Base-by-base conservation (phyloP, 37 sponge, comb jelly and placozoan species). In the Halisarca cf. caerulea region DNA sequence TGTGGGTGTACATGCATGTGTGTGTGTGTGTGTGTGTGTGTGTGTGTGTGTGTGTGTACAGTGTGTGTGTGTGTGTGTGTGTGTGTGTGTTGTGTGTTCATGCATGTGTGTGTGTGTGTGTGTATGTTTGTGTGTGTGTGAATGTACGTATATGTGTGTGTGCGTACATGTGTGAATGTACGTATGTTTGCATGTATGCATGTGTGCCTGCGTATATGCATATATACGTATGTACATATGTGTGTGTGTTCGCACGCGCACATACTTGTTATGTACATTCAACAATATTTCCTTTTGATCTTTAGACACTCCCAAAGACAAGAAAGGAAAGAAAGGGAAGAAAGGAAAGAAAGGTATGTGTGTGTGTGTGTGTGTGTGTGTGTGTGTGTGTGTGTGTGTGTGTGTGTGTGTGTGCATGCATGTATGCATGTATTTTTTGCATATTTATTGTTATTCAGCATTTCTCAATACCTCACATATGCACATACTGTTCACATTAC, bases 301-400 rank as follows among this genome's bases (percentile, higher is more conserved):
- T 66, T 18, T 11, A 74, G 77, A 74, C 41, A n/a, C 36, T 1
- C 24, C 77, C 2, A 74, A 74, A 14, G 77, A 41, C 23, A 74
- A 74, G 9, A 74, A 74, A 25, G 77, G 45, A 20, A 39, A 38
- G 25, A 74, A 74, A 40, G 77, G 77, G 43, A 74, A 74, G 45
- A 74, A 74, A 74, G 77, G 77, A 0, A 74, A 74, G 45, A 39
- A 41, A 74, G 77, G 77, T 44, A 15, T 2, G 37, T 28, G 71
- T 69, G 37, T 34, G 36, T 2, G 3, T 20, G 2, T n/a, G 33
- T 4, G 6, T 36, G 3, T 28, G 33, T 69, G 35, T 11, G 7
- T 2, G 7, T 17, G 17, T 55, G 57, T 55, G 17, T 55, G 57
- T 55, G 11, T 55, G 57, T n/a, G n/a, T n/a, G n/a, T n/a, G n/a